phyloP scores from a whole-genome alignment of 2,888 invertebrate genomes.

The Dynastes hyllus region DNA sequence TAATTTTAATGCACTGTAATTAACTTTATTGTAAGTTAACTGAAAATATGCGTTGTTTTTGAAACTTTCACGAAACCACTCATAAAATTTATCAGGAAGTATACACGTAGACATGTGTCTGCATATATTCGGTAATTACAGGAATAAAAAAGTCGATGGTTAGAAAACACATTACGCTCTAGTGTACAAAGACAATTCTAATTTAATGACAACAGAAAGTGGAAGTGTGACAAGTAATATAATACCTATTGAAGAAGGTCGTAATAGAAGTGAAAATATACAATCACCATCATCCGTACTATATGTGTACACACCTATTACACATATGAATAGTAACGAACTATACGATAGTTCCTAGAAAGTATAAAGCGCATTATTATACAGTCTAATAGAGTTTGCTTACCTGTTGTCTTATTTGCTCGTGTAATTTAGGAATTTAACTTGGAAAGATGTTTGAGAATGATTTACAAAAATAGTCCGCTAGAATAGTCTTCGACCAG shows the following conservation, averaged over 20 bases:
- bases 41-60: no score
- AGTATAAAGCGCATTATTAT: neutral
- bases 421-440: neutral
- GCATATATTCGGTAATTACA: no score
- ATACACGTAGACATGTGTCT: no score
- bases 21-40: no score
- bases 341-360: conserved; percentile 10
- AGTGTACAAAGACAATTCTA: conserved; percentile 8
- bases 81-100: no score
- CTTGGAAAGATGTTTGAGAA: neutral
- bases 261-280: conserved; percentile 8
- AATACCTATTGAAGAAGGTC: conserved; percentile 8
- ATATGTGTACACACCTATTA: neutral
- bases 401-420: neutral
- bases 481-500: neutral
- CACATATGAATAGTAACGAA: neutral
- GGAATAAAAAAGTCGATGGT: neutral
- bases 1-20: no score
- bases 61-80: no score
- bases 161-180: conserved; percentile 7
- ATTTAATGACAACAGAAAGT: conserved; percentile 19
- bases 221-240: conserved; percentile 20
- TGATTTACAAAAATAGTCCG: neutral
- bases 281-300: neutral
- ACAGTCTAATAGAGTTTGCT: neutral